phyloP scores from a whole-genome alignment of 2,888 invertebrate species.

The Cheilosia impressa region DNA sequence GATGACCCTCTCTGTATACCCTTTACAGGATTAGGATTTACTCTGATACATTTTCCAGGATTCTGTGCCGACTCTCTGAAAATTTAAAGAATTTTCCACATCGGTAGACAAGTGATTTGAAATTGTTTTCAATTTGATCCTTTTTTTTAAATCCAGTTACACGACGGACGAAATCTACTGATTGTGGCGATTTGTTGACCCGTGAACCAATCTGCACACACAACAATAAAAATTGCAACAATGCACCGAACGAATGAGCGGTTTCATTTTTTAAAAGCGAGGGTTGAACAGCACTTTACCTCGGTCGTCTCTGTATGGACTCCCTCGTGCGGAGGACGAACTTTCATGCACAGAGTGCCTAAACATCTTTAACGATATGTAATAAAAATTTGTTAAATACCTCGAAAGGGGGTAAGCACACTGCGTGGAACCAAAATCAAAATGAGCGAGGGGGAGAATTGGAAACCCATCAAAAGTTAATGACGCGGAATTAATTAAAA shows the following conservation, averaged over 20 bases:
- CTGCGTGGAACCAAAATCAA: slow-evolving; percentile 19
- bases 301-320: background rate
- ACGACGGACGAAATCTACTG: background rate
- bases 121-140: slow-evolving; percentile 25
- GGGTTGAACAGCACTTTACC: slow-evolving; percentile 40
- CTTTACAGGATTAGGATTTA: slow-evolving; percentile 54
- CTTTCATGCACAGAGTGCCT: slow-evolving; percentile 14
- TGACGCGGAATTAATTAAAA: slow-evolving; percentile 53
- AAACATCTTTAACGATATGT: slow-evolving; percentile 20
- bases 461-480: slow-evolving; percentile 29
- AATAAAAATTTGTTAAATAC: slow-evolving; percentile 26
- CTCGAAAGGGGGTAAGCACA: slow-evolving; percentile 27
- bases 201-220: slow-evolving; percentile 53
- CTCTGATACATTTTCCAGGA: slow-evolving; percentile 7
- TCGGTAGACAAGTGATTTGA: slow-evolving; percentile 37
- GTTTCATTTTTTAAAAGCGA: slow-evolving; percentile 17
- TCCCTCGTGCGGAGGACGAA: slow-evolving; percentile 13
- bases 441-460: slow-evolving; percentile 29
- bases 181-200: slow-evolving; percentile 52
- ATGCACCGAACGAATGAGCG: slow-evolving; percentile 7
- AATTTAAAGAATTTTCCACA: slow-evolving; percentile 45
- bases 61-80: background rate
- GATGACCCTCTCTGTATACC: slow-evolving; percentile 9
- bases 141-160: slow-evolving; percentile 7
- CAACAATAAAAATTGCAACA: slow-evolving; percentile 34